Conservation (phyloP, 2,113 vertebrate genomes). For the Tragelaphus imberbis region DNA sequence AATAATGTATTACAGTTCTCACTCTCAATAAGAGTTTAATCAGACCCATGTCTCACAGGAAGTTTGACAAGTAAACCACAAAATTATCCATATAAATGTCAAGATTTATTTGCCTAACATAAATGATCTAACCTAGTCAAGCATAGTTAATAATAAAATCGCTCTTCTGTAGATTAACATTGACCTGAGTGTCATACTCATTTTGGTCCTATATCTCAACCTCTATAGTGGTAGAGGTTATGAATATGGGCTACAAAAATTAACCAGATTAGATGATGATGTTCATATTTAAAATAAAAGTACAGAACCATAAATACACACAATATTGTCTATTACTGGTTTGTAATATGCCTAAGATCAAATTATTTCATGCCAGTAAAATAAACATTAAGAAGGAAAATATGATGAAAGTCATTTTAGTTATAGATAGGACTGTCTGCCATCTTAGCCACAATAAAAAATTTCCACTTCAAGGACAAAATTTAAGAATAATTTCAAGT, state of each 20-base stretch:
- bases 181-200: constrained; percentile 39
- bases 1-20: constrained; percentile 91
- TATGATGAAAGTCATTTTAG: background rate
- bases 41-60: constrained; percentile 83
- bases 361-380: background rate
- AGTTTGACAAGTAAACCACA: constrained; percentile 81
- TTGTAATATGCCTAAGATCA: background rate
- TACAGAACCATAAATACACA: background rate
- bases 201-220: constrained; percentile 50
- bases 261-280: background rate
- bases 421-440: background rate
- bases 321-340: background rate
- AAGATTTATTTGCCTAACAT: constrained; percentile 80
- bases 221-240: background rate
- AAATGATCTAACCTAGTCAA: constrained; percentile 76
- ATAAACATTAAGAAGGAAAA: background rate
- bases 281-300: constrained; percentile 9
- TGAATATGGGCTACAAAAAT: background rate
- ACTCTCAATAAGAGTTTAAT: constrained; percentile 90
- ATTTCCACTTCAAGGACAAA: background rate
- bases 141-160: constrained; percentile 65
- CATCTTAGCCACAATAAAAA: background rate
- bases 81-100: constrained; percentile 81
- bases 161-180: constrained; percentile 60
- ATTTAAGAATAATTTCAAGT: background rate